Percentiles rank a stretch among this genome's conserved stretches.
Evolutionary conservation across 53 echinoderm and acorn worm species (phyloP).

Genomic region (Crossaster papposus): DNA sequence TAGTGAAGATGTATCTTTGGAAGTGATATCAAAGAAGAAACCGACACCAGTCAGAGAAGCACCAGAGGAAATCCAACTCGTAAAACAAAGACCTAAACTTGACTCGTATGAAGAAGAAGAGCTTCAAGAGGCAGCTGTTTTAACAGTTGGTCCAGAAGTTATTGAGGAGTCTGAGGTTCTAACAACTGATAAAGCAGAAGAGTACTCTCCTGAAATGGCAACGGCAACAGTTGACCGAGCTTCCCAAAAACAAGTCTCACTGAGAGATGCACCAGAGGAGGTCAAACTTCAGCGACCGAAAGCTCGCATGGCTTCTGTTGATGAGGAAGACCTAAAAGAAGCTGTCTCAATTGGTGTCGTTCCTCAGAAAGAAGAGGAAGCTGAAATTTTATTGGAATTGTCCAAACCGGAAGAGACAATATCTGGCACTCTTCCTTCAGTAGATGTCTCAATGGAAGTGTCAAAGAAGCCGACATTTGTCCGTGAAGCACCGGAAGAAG

Average conservation of each 20-base stretch:
- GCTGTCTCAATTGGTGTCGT: constrained; percentile 35
- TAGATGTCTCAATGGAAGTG: constrained; percentile 38
- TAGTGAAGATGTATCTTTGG: constrained; percentile 48
- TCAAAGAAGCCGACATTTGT: constrained; percentile 32
- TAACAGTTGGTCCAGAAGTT: constrained; percentile 67
- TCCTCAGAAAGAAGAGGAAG: constrained; percentile 38
- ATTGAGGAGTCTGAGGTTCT: constrained; percentile 70
- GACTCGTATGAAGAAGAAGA: constrained; percentile 52
- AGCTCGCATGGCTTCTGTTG: constrained; percentile 39
- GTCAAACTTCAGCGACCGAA: not conserved
- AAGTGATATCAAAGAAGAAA: constrained; percentile 21
- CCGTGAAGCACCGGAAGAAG: constrained; percentile 49
- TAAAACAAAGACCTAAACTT: constrained; percentile 23
- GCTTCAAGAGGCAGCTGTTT: constrained; percentile 63
- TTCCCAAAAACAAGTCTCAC: constrained; percentile 30
- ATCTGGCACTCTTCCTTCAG: constrained; percentile 11
- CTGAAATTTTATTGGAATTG: constrained; percentile 14
- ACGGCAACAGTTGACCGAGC: constrained; percentile 27
- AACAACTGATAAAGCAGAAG: constrained; percentile 13
- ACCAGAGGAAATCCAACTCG: constrained; percentile 14
- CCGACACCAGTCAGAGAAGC: constrained; percentile 52
- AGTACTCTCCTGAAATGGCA: constrained; percentile 26
- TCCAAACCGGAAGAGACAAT: constrained; percentile 21
- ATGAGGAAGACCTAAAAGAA: constrained; percentile 44
- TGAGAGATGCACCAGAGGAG: constrained; percentile 52